phyloP scores from a whole-genome alignment of 2,888 invertebrate genomes.

The Eumacrocentrus americanus region DNA sequence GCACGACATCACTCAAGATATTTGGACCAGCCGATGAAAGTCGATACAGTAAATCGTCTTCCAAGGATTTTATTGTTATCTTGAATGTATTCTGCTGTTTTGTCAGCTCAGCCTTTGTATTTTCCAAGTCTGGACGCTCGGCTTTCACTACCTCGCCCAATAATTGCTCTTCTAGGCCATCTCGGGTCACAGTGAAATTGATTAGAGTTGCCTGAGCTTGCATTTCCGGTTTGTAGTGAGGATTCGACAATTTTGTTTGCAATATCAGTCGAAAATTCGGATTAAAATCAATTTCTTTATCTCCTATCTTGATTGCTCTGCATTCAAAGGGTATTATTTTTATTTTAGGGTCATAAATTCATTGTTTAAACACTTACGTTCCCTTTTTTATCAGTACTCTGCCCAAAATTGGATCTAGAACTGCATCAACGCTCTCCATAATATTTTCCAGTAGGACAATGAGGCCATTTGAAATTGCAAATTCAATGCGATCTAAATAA shows the following conservation, averaged over 20 bases:
- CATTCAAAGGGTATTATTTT: constrained; percentile 11
- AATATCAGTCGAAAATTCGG: constrained; percentile 81
- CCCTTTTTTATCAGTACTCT: constrained; percentile 90
- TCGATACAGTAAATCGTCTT: constrained; percentile 85
- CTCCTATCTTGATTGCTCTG: constrained; percentile 81
- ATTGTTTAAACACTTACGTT: constrained; percentile 57
- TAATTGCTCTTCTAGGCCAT: constrained; percentile 92
- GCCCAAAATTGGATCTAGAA: constrained; percentile 86
- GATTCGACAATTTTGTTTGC: constrained; percentile 93
- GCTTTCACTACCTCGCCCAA: constrained; percentile 92
- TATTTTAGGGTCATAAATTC: not conserved
- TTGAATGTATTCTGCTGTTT: constrained; percentile 95
- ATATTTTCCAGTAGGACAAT: constrained; percentile 88
- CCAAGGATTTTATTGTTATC: constrained; percentile 87
- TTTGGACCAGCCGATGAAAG: constrained; percentile 91
- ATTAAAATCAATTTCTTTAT: constrained; percentile 90
- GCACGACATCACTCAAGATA: constrained; percentile 86
- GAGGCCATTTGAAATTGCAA: constrained; percentile 75
- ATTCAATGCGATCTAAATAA: constrained; percentile 84
- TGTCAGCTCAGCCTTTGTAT: constrained; percentile 80
- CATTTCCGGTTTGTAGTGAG: constrained; percentile 96
- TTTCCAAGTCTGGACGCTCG: constrained; percentile 90
- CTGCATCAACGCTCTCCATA: constrained; percentile 87
- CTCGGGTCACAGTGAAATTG: constrained; percentile 93
- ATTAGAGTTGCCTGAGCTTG: constrained; percentile 95